phyloP scores from a whole-genome alignment of 1,140 invertebrate species.

The Mya arenaria region DNA sequence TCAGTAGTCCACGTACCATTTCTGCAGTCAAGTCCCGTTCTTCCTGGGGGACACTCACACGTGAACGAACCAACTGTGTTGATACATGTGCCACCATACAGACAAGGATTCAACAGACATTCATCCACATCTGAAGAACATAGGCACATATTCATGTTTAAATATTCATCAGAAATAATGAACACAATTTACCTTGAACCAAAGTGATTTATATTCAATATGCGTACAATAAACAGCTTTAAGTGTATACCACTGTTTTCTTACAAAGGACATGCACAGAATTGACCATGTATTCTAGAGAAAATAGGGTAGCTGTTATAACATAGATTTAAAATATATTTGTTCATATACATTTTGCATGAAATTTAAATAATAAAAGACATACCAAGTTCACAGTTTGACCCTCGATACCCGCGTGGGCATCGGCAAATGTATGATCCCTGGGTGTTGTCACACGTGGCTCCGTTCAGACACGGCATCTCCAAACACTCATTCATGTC shows the following conservation, averaged over 20 bases:
- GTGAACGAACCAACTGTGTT: conserved; percentile 69
- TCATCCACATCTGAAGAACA: conserved; percentile 69
- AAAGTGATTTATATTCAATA: not conserved
- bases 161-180: not conserved
- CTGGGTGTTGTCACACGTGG: conserved; percentile 67
- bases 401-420: conserved; percentile 70
- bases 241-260: too few species aligned
- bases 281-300: too few species aligned
- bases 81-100: conserved; percentile 69
- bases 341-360: too few species aligned
- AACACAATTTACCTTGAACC: not conserved
- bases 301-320: too few species aligned
- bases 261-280: too few species aligned
- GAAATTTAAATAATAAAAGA: too few species aligned
- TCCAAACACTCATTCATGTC: conserved; percentile 70
- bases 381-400: conserved; percentile 68
- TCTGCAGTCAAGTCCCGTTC: conserved; percentile 46
- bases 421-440: conserved; percentile 72
- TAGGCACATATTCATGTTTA: too few species aligned
- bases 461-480: conserved; percentile 71
- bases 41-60: conserved; percentile 55
- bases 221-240: not conserved
- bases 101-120: conserved; percentile 70
- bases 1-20: conserved; percentile 37
- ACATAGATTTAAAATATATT: too few species aligned